These are phyloP conservation scores for Cheilosia soror DNA, from an alignment of 2,888 invertebrate species.

Conservation along the genomic window DNA sequence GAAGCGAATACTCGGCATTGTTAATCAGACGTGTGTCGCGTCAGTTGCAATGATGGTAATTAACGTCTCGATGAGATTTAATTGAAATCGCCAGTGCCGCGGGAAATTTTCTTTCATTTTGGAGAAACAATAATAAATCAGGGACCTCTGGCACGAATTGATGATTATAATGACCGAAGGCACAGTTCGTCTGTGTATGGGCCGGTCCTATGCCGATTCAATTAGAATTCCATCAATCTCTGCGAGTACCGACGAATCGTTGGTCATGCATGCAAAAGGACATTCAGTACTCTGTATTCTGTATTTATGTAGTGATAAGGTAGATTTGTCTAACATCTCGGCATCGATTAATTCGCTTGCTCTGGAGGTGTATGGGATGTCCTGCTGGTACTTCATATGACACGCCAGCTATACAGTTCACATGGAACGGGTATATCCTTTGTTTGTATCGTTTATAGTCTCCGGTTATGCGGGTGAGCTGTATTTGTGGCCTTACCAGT, in stretches of 20 bases:
- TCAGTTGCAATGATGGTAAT: conserved; percentile 49
- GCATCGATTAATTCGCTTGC: conserved; percentile 58
- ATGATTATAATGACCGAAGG: conserved; percentile 44
- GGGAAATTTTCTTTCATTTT: not conserved
- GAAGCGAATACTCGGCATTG: conserved; percentile 19
- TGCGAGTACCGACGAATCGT: not conserved
- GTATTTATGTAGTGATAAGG: conserved; percentile 68
- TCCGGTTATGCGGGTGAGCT: conserved; percentile 35
- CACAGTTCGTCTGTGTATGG: conserved; percentile 28
- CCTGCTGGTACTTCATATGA: conserved; percentile 21
- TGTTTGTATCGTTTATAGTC: conserved; percentile 20
- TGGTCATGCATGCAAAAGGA: conserved; percentile 50
- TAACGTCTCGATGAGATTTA: conserved; percentile 53
- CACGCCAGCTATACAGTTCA: conserved; percentile 45
- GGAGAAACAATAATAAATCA: conserved; percentile 59
- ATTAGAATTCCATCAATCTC: conserved; percentile 74
- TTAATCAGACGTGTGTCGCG: conserved; percentile 25
- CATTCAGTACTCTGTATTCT: conserved; percentile 43
- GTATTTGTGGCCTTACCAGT: conserved; percentile 5
- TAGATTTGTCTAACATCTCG: conserved; percentile 63
- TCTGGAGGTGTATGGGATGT: conserved; percentile 20
- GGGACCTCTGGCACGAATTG: conserved; percentile 23
- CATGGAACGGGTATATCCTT: conserved; percentile 46
- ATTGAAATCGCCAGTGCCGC: conserved; percentile 40
- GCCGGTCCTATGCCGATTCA: conserved; percentile 49